These are phyloP conservation scores for Gila robusta DNA, from an alignment of 2,797 vertebrate genomes.

Conservation along the genomic window DNA sequence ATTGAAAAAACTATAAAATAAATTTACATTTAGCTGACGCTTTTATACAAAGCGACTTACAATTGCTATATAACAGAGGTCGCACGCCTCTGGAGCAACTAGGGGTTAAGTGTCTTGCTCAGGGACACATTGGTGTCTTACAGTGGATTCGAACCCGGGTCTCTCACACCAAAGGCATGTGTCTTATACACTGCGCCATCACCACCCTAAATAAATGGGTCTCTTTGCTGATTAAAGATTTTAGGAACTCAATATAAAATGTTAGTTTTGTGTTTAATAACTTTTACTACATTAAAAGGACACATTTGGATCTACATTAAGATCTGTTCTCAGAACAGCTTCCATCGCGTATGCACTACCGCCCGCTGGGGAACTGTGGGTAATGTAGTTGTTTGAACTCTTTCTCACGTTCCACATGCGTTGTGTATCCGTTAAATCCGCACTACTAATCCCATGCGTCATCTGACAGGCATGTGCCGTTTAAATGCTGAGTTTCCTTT, in stretches of 20 bases:
- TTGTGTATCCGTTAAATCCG: neutral
- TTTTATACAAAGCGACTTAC: too few relatives aligned
- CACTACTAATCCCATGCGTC: constrained; percentile 58
- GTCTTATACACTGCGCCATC: too few relatives aligned
- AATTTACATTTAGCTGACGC: too few relatives aligned
- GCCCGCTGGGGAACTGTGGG: constrained; percentile 46
- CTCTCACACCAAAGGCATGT: too few relatives aligned
- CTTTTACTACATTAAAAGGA: neutral
- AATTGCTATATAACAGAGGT: too few relatives aligned
- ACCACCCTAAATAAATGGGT: too few relatives aligned
- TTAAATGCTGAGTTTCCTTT: constrained; percentile 44
- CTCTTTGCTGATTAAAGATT: neutral
- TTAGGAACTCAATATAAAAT: neutral
- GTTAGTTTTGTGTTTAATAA: neutral
- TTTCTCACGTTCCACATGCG: neutral
- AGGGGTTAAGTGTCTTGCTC: too few relatives aligned
- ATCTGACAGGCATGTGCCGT: neutral
- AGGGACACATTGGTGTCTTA: too few relatives aligned
- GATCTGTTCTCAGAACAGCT: neutral
- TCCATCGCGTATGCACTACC: neutral
- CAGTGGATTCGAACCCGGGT: too few relatives aligned
- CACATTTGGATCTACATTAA: neutral
- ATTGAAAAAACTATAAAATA: neutral
- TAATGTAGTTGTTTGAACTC: constrained; percentile 44
- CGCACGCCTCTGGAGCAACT: too few relatives aligned